Base-by-base conservation (phyloP, 2,888 invertebrate genomes). In the Melipona beecheii region DNA sequence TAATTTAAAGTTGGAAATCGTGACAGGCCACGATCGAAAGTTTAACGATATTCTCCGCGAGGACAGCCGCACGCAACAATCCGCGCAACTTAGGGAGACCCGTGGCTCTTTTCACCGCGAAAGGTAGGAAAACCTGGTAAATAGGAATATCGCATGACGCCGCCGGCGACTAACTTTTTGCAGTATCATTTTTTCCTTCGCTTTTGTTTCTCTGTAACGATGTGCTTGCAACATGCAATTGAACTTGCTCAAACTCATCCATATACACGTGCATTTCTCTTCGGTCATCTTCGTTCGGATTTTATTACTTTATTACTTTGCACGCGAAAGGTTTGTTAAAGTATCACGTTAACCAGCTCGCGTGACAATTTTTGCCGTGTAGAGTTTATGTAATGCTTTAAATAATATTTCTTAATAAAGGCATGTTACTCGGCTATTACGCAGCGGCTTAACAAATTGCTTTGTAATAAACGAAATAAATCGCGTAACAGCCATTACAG, bases 11-110 rank as follows among this genome's bases (percentile, higher is more conserved):
- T 86, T 86, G 62, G 78, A 78, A 76, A 86, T 86, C 82, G 79
- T 80, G 86, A 76, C 80, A 80, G 86, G 75, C 86, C 75, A 85
- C 83, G 81, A 85, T 75, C 73, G 77, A 71, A 77, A 83, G 85
- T 88, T 88, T 79, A 88, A 77, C 85, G 83, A 86, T 83, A 86
- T 88, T 88, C 85, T 88, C 86, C 72, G 71, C 50, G 77, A 77
- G 75, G 85, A 82, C 78, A 81, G 75, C 78, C 73, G 70, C 75
- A 49, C 52, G 49, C 54, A 31, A 65, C 52, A 79, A 75, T 79
- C 62, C 68, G 31, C 43, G 24, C 49, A 79, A 79, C 76, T 60
- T 52, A 43, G 27, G 49, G 27, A 27, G 52, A 43, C 27, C 27
- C 27, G 66, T 68, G 60, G 66, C 52, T 68, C 36, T 69, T 69